phyloP scores from a whole-genome alignment of 35 echinoderm and acorn worm species.

The Eucidaris tribuloides region DNA sequence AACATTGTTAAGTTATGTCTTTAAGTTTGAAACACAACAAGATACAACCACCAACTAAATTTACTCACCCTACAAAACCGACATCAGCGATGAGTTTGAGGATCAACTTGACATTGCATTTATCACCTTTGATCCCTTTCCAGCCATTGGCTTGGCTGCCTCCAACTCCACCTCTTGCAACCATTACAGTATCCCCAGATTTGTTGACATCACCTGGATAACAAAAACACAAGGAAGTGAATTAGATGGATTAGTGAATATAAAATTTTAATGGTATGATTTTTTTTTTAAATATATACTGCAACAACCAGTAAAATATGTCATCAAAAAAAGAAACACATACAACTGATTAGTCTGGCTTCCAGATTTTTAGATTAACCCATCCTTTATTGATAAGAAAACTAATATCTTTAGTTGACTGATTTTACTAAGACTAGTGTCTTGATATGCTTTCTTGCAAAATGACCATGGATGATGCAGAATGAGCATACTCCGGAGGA shows the following conservation, averaged over 20 bases:
- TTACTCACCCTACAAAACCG: conserved; percentile 88
- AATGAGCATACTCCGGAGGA: no score
- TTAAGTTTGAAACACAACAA: background rate
- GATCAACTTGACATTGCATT: conserved; percentile 51
- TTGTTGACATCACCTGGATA: conserved; percentile 67
- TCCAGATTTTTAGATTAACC: no score
- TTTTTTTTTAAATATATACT: background rate
- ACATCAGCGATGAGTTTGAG: conserved; percentile 91
- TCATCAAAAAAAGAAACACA: background rate
- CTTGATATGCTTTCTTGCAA: no score
- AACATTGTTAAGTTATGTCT: no score
- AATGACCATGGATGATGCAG: no score
- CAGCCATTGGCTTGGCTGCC: conserved; percentile 56
- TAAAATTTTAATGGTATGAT: background rate
- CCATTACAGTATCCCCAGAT: conserved; percentile 44
- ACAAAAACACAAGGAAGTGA: background rate
- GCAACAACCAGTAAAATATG: background rate
- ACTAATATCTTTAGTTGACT: no score
- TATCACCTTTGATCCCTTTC: conserved; percentile 57
- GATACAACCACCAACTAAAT: background rate
- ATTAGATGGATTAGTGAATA: background rate
- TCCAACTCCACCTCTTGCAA: conserved; percentile 80
- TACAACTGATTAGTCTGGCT: background rate
- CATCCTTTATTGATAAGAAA: no score
- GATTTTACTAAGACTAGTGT: no score